A percentile compares a stretch with the other conserved stretches of the same genome.
Evolutionary conservation across 2,113 vertebrate genomes (phyloP).

Genomic region (Gymnocephalus cernua): DNA sequence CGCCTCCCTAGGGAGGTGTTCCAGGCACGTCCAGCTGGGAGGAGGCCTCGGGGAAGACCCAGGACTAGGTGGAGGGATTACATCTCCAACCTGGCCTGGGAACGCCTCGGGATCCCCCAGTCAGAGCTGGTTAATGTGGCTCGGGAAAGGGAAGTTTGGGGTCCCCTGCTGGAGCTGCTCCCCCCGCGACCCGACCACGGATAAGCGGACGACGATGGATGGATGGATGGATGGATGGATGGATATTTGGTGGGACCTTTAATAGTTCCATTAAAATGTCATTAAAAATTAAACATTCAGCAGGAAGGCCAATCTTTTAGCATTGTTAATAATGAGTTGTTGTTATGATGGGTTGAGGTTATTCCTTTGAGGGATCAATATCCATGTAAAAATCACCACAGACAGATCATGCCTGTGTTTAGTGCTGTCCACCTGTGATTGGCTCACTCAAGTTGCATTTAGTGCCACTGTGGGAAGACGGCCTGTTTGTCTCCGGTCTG

Average conservation of each 20-base stretch:
- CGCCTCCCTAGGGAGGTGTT: too few species aligned
- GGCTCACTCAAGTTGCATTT: neutral
- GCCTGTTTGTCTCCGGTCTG: constrained; percentile 12
- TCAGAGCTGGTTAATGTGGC: too few species aligned
- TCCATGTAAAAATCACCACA: neutral
- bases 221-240: too few species aligned
- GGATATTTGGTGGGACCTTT: neutral
- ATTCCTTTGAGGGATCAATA: neutral
- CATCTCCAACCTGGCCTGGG: too few species aligned
- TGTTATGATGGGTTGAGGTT: neutral
- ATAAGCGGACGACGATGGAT: too few species aligned
- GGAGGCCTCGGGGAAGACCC: too few species aligned
- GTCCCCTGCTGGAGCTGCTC: too few species aligned
- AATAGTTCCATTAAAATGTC: neutral
- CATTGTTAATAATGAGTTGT: neutral
- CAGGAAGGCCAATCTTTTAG: neutral
- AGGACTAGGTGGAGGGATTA: too few species aligned
- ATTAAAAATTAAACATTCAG: neutral
- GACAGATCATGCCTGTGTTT: neutral
- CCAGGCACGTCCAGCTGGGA: too few species aligned
- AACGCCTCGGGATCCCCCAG: too few species aligned
- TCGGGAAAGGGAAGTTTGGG: too few species aligned
- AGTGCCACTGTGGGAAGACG: neutral
- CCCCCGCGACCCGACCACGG: too few species aligned
- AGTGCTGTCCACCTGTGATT: neutral